Evolutionary conservation across 1,140 invertebrate species (phyloP), one percentile per base, ranked within the genome.

Genomic region (Drosophila obscura): DNA sequence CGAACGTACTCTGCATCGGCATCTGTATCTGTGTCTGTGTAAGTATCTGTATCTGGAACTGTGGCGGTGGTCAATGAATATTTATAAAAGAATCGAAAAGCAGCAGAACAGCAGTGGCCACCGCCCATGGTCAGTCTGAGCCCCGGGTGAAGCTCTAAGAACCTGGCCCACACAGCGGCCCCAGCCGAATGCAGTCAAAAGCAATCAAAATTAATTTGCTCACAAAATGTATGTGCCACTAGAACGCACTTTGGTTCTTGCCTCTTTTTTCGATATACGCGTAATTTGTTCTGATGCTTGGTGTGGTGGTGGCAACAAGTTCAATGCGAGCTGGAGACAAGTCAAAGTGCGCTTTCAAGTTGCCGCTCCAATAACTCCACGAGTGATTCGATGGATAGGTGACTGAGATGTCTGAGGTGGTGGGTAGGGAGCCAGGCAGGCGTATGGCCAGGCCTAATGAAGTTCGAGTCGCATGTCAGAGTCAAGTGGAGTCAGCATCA

Each of bases 171-270:
- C 80, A 67, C 76, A 55, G 61, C 62, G 58, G 45, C 57, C 59
- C 62, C 63, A 52, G 39, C 28, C 48, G 15, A 63, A 52, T 41
- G 65, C 74, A 83, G 75, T 83, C 82, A 78, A 67, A 71, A 68
- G 74, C 78, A 85, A 85, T 85, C 82, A 85, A 85, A 85, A 85
- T 85, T 85, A 87, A 85, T 85, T 85, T 85, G 81, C 81, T 85
- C 73, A 82, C 81, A 58, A 84, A 84, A 85, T 84, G 73, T 85
- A 80, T 63, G 73, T 77, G 73, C 77, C 73, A 76, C 73, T 46
- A 76, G 63, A 76, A 77, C 81, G 82, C 80, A 84, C 67, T 85
- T 60, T 73, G 59, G 28, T 46, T 43, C 41, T 55, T 28, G 55
- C 11, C 8, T 24, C 24, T 44, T 41, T 65, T 73, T 56, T 11